Base-by-base conservation (phyloP, 2,888 invertebrate genomes). In the Hyposoter didymator region DNA sequence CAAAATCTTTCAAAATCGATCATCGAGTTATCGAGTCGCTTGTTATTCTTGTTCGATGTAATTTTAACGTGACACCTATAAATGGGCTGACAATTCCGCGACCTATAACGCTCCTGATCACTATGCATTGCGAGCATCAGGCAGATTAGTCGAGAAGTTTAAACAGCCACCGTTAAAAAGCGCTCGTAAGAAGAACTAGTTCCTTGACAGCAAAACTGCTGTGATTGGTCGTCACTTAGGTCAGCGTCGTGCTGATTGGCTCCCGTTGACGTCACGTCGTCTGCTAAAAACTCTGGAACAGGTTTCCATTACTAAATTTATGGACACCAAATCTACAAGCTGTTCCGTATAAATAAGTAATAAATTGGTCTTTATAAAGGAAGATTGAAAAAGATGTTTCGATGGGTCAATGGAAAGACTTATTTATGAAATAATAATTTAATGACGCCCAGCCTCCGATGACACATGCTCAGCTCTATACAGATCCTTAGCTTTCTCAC, bases 371-470 rank as follows among this genome's bases (percentile, higher is more conserved):
- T 59, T 59, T 28, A 28, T 59, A 28, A 28, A 59, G 59, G 28
- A 59, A 59, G 59, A 59, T 59, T 59, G 59, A 59, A 59, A 59
- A 59, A 59, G 59, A 59, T 28, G 59, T 59, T 59, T 59, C 59
- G 59, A 59, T 59, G 59, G 59, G 59, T 59, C 59, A 59, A 59
- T 59, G 59, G 59, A 59, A 59, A 59, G 59, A 59, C 59, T 59
- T 59, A 59, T 59, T 59, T 59, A 59, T 59, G 28, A 59, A 59
- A 59, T 28, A 28, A 59, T 59, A 22, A 59, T 59, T 59, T 14
- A 59, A 59, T 28, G 59, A 59, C 28, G 59, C 14, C 4, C 10
- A 59, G 14, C 28, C 28, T 59, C 22, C 59, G 59, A 28, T 22
- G 47, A 28, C 59, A 59, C 59, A 59, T 28, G 12, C 59, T 3